Base-by-base conservation (phyloP, 2,113 vertebrate species). In the Pandion haliaetus region DNA sequence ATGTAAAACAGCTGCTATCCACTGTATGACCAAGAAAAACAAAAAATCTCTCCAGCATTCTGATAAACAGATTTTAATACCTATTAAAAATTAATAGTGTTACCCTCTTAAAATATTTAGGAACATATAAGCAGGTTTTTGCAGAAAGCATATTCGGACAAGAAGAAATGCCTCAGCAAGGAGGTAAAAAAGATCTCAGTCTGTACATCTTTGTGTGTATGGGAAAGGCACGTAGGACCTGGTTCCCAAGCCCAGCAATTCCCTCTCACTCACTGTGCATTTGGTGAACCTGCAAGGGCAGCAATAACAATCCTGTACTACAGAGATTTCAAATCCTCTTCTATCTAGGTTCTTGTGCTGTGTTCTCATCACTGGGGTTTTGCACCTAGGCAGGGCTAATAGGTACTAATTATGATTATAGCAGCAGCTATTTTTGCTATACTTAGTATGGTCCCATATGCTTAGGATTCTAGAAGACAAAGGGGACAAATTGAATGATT, bases 401-500 rank as follows among this genome's bases (percentile, higher is more conserved):
- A 91, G 89, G 73, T 90, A 94, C 95, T 93, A 96, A 95, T 97
- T 97, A 97, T 95, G 94, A 91, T 90, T 86, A 96, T 91, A 93
- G 91, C 86, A 69, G 96, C 95, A 97, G 95, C 93, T 97, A 96
- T 90, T 96, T 96, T 96, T 94, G 86, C 92, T 96, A 89, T 82
- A 96, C 86, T 97, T 97, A 96, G 89, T 86, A 2, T 44, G 88
- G 96, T 97, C 97, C 96, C 97, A 93, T 65, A 96, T 96, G 95
- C 95, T 96, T 85, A 96, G 91, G 91, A 97, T 96, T 95, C 97
- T 78, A 73, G 85, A 92, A 96, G 93, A 95, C 91, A 96, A 97
- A 97, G 66, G 91, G 91, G 96, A 96, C 91, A 96, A 96, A 96
- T 80, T 77, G 95, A 95, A 97, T 91, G 95, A 95, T 97, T 98